Evolutionary conservation across 2,888 invertebrate genomes (phyloP).

Genomic region (Crioceris asparagi): DNA sequence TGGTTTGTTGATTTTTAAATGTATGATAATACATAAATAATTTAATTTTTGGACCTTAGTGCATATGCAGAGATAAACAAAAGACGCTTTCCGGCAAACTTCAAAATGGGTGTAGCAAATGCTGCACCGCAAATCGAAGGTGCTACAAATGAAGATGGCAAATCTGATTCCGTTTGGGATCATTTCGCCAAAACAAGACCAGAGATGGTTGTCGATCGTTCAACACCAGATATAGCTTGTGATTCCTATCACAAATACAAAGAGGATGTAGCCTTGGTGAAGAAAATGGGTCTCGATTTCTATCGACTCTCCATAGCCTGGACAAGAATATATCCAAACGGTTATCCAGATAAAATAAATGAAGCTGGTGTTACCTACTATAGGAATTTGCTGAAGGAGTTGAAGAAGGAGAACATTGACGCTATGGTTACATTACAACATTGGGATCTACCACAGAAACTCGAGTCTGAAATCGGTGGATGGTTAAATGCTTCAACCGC

Average conservation of each 20-base stretch:
- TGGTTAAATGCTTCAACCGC: constrained; percentile 50
- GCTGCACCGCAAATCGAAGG: constrained; percentile 28
- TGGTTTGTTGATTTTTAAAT: too few relatives aligned
- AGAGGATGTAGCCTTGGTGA: constrained; percentile 49
- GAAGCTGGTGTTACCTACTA: constrained; percentile 34
- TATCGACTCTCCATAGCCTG: constrained; percentile 34
- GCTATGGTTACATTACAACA: constrained; percentile 15
- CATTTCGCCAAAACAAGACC: constrained; percentile 10
- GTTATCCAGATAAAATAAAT: constrained; percentile 39
- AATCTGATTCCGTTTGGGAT: constrained; percentile 20
- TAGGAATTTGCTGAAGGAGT: constrained; percentile 13
- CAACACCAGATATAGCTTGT: constrained; percentile 51
- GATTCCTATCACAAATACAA: constrained; percentile 56
- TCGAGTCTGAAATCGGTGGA: constrained; percentile 43
- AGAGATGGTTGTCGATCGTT: constrained; percentile 9
- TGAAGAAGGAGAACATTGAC: constrained; percentile 9
- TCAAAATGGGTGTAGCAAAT: constrained; percentile 26
- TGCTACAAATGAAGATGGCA: constrained; percentile 25
- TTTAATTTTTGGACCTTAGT: too few relatives aligned
- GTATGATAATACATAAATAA: too few relatives aligned
- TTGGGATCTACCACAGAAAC: constrained; percentile 16
- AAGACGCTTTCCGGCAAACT: constrained; percentile 16
- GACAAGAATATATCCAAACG: constrained; percentile 44
- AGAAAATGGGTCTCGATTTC: constrained; percentile 43
- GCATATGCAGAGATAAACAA: constrained; percentile 7